These are phyloP conservation scores for Porites australiensis DNA, from an alignment of 64 coral and sea anemone species.

Conservation along the genomic window DNA sequence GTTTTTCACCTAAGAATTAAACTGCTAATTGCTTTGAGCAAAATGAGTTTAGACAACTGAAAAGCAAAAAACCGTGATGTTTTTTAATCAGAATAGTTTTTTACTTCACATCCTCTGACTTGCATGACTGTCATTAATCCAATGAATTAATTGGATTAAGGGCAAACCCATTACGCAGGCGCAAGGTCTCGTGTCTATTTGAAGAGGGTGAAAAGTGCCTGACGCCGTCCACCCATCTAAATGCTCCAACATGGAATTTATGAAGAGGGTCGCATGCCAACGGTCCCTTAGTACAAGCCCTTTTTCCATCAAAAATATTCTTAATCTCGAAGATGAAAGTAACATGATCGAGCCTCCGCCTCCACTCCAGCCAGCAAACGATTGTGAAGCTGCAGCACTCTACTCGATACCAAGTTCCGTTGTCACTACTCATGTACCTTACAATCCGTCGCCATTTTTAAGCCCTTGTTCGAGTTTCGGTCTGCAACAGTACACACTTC, in stretches of 20 bases:
- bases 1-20: not conserved
- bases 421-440: not conserved
- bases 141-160: conserved; percentile 9
- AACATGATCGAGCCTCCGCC: not conserved
- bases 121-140: not conserved
- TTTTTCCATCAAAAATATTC: conserved; percentile 37
- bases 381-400: not conserved
- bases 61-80: not conserved
- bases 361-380: not conserved
- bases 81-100: not conserved
- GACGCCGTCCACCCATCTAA: not conserved
- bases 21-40: not conserved
- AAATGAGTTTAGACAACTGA: not conserved
- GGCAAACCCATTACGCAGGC: not conserved
- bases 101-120: not conserved
- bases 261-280: too few relatives aligned
- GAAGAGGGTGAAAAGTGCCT: conserved; percentile 4
- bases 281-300: not conserved
- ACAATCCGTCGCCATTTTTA: conserved; percentile 12
- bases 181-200: not conserved
- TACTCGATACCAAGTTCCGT: not conserved
- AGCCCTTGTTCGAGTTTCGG: not conserved
- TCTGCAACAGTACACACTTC: not conserved
- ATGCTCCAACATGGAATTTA: conserved; percentile 5
- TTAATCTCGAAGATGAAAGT: conserved; percentile 4